Base-by-base conservation (phyloP, 2,888 invertebrate genomes). In the Drosophila melanosoma region DNA sequence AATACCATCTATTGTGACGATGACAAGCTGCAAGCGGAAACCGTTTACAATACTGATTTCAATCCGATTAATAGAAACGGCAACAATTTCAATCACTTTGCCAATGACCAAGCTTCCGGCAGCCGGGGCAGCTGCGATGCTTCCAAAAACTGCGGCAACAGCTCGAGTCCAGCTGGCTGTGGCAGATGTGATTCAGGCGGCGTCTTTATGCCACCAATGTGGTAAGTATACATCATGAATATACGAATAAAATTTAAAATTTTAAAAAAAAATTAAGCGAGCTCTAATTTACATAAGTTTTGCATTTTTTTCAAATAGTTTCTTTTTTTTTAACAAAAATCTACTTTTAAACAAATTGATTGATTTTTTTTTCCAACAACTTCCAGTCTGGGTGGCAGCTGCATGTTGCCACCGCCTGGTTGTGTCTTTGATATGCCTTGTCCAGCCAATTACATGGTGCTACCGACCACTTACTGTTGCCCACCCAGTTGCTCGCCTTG, bases 21-120 rank as follows among this genome's bases (percentile, higher is more conserved):
- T 26, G 79, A 69, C 8, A 7, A 23, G 6, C 15, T 87, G 11
- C 69, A 82, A 17, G 3, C n/a, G 3, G 54, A 70, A 15, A 79
- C 83, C 2, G 85, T 85, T 7, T 83, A 83, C 32, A 23, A 33
- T 11, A 17, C 45, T 11, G 85, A 84, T 35, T 83, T 77, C 23
- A 58, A 51, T 6, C 79, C 84, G 5, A 15, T 63, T 11, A 6
- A 6, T 8, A 23, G 6, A 1, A 7, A 12, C 0, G 69, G 71
- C 63, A 82, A 87, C 42, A 32, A 36, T 2, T 70, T 76, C 15
- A 58, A 60, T 26, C 78, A 65, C 15, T 77, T 74, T 29, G 56
- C 68, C 33, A 66, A 61, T 1, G 12, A 32, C 26, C n/a, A 36
- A 8, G 20, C 33, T 11, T 67, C 26, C 29, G 53, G 29, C 54